Conservation (phyloP, 2,888 invertebrate species). For the Rapana venosa region DNA sequence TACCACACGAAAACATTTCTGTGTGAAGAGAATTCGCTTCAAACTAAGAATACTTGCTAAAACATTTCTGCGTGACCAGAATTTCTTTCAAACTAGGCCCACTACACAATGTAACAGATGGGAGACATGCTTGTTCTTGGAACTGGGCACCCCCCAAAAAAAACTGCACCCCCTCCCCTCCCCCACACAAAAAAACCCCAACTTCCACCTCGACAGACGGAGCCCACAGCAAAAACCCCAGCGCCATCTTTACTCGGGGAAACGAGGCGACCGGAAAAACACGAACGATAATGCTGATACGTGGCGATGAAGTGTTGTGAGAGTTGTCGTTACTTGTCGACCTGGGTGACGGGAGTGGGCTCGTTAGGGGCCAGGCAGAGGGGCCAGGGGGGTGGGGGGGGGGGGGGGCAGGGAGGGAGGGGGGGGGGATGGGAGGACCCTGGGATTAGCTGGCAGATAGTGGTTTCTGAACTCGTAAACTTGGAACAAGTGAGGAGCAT, state of each 20-base stretch:
- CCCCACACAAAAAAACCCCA: background rate
- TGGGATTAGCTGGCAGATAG: conserved; percentile 18
- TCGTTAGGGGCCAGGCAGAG: conserved; percentile 9
- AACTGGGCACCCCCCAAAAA: background rate
- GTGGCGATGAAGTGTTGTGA: conserved; percentile 32
- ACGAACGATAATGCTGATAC: conserved; percentile 38
- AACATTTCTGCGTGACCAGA: too few relatives aligned
- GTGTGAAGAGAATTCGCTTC: too few relatives aligned
- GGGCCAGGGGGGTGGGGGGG: background rate
- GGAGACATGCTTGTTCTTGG: too few relatives aligned
- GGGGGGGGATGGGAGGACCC: background rate
- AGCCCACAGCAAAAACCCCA: background rate
- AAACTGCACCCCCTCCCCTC: background rate
- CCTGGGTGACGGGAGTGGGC: conserved; percentile 27
- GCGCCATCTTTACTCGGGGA: too few relatives aligned
- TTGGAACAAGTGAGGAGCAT: conserved; percentile 24
- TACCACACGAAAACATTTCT: too few relatives aligned
- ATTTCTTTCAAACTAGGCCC: too few relatives aligned
- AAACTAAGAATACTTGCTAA: too few relatives aligned
- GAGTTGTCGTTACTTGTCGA: conserved; percentile 32
- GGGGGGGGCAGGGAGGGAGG: background rate
- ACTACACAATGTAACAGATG: too few relatives aligned
- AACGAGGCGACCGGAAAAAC: background rate
- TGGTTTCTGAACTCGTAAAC: conserved; percentile 26
- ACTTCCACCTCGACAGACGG: background rate